Conservation (phyloP, 23 tunicate genomes). For the Styela clava region DNA sequence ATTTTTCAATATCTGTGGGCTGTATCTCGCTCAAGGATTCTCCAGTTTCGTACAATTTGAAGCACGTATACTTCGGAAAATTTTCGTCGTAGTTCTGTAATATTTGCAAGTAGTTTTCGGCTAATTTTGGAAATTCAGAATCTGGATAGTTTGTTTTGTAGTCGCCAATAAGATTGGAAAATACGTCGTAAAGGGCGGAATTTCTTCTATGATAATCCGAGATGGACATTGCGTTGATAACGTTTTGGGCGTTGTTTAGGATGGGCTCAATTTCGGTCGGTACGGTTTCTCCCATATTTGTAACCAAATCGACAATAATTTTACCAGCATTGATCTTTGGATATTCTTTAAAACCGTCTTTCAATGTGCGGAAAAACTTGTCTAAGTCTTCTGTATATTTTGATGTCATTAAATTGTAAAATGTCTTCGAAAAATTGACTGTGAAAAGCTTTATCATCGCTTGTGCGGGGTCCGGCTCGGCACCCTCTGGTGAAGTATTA, state of each 20-base stretch:
- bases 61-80: no score
- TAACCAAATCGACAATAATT: not conserved
- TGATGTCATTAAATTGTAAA: not conserved
- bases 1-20: not conserved
- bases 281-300: not conserved
- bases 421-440: not conserved
- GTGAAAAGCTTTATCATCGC: not conserved
- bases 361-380: not conserved
- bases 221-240: conserved; percentile 5
- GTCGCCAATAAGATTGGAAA: not conserved
- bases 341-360: not conserved
- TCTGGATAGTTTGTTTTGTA: conserved; percentile 1
- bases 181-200: not conserved
- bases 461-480: not conserved
- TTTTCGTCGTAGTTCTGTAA: no score
- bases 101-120: not conserved
- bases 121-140: conserved; percentile 8
- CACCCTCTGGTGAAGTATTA: not conserved
- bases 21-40: not conserved
- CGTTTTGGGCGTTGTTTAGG: not conserved
- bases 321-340: conserved; percentile 2
- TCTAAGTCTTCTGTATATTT: not conserved
- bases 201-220: no score
- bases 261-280: conserved; percentile 5
- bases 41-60: no score